Percentiles rank a stretch among this genome's conserved stretches.
Conservation (phyloP, 2,113 vertebrate genomes). For the Rhinichthys klamathensis region DNA sequence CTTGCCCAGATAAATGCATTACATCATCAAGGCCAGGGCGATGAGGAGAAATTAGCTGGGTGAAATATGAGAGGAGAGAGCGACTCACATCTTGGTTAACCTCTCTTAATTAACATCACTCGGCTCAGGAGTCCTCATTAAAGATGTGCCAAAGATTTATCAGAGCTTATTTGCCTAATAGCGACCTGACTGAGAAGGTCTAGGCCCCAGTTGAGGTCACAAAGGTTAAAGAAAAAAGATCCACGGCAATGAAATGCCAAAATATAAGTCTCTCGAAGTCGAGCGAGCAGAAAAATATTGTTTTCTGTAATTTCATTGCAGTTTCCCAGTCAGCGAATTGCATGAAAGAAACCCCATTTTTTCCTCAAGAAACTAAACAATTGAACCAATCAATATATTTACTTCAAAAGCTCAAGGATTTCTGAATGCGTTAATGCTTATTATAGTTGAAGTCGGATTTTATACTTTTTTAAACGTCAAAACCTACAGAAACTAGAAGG, state of each 20-base stretch:
- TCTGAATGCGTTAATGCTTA: no score
- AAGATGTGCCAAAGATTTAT: conserved; percentile 86
- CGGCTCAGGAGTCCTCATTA: conserved; percentile 84
- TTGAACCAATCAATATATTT: background rate
- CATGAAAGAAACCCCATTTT: background rate
- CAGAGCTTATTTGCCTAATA: conserved; percentile 92
- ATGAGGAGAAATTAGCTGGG: conserved; percentile 55
- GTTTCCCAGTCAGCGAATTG: background rate
- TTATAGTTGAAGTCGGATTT: no score
- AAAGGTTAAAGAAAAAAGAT: conserved; percentile 68
- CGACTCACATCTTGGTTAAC: conserved; percentile 77
- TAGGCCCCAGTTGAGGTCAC: conserved; percentile 81
- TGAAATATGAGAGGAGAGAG: conserved; percentile 59
- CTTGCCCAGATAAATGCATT: conserved; percentile 52
- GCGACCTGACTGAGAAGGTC: conserved; percentile 84
- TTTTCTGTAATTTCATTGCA: background rate
- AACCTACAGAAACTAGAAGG: background rate
- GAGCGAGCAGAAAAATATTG: conserved; percentile 55
- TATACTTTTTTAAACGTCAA: background rate
- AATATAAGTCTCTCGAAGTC: conserved; percentile 77
- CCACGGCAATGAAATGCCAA: conserved; percentile 63
- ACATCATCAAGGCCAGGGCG: conserved; percentile 49
- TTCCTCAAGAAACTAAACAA: background rate
- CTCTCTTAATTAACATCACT: conserved; percentile 87
- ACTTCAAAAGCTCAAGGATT: background rate